Conservation (phyloP, 1,140 invertebrate genomes). For the Dryas iulia region DNA sequence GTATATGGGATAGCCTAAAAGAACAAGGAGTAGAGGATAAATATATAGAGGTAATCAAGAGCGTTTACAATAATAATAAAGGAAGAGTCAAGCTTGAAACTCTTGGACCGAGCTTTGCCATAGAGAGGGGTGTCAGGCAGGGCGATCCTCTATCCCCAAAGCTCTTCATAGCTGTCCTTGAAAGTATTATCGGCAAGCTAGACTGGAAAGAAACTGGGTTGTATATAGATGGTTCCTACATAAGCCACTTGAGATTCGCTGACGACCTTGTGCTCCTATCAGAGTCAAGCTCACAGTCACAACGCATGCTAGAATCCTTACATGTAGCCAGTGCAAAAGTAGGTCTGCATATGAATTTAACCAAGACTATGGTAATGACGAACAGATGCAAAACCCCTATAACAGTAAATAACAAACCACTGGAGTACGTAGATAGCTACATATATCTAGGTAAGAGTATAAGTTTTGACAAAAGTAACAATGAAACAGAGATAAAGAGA, state of each 20-base stretch:
- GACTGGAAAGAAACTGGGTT: neutral
- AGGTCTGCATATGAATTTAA: constrained; percentile 17
- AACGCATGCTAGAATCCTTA: constrained; percentile 2
- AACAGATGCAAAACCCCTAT: neutral
- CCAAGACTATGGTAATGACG: constrained; percentile 3
- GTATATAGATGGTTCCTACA: constrained; percentile 11
- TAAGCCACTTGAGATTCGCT: too few relatives aligned
- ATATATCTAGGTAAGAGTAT: too few relatives aligned
- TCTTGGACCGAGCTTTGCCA: neutral
- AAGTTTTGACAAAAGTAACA: too few relatives aligned
- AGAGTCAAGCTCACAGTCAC: constrained; percentile 19
- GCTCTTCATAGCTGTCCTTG: neutral
- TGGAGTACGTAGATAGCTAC: too few relatives aligned
- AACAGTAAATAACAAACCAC: too few relatives aligned
- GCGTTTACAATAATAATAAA: too few relatives aligned
- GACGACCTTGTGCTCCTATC: constrained; percentile 9
- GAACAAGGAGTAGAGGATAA: neutral
- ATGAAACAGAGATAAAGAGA: neutral
- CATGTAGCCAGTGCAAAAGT: constrained; percentile 5
- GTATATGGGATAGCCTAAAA: neutral
- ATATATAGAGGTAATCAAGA: constrained; percentile 4
- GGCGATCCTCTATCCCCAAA: too few relatives aligned
- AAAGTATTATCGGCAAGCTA: constrained; percentile 1
- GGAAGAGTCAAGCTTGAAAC: too few relatives aligned
- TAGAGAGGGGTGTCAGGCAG: neutral